These are phyloP conservation scores for Sphenodon punctatus DNA, from an alignment of 2,797 vertebrate species.

Conservation along the genomic window DNA sequence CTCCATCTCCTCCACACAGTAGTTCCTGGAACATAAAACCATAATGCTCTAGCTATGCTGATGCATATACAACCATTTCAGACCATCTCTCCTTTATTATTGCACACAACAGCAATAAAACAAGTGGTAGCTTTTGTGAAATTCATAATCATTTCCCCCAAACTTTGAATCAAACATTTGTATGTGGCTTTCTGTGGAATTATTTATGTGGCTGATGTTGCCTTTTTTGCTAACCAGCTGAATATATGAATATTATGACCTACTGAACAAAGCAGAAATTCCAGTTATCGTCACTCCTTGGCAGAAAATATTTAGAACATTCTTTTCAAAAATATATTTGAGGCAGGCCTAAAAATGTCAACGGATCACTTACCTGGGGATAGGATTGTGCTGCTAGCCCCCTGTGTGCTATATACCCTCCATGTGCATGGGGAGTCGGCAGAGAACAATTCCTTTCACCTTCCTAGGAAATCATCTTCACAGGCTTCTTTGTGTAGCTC, in stretches of 20 bases:
- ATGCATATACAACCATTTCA: neutral
- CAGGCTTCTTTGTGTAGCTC: too few relatives aligned
- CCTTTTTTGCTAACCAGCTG: neutral
- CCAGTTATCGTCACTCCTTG: neutral
- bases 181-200: neutral
- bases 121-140: neutral
- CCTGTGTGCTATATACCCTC: too few relatives aligned
- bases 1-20: neutral
- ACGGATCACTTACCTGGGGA: too few relatives aligned
- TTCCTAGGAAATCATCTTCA: too few relatives aligned
- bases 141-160: neutral
- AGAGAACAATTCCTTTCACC: too few relatives aligned
- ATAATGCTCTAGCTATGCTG: neutral
- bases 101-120: neutral
- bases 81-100: neutral
- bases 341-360: too few relatives aligned
- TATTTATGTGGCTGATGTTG: neutral
- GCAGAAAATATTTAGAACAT: fast-evolving
- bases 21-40: neutral
- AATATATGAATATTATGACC: neutral
- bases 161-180: neutral
- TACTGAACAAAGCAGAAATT: neutral
- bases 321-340: neutral
- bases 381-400: too few relatives aligned
- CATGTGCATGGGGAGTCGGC: too few relatives aligned